Conservation (phyloP, 92 coral and sea anemone genomes). For the Siderastrea siderea region DNA sequence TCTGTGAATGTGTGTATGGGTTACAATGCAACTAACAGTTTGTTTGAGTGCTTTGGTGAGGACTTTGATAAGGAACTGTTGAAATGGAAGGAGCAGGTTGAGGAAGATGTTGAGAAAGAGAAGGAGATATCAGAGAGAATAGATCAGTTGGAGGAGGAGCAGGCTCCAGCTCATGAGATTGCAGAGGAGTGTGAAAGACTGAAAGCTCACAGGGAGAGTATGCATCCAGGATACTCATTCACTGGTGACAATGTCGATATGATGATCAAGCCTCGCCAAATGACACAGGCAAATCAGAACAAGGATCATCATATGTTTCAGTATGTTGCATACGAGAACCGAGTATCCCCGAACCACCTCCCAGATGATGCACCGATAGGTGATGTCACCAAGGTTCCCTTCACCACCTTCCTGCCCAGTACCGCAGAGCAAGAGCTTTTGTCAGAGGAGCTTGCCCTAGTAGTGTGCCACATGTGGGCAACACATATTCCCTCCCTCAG, state of each 20-base stretch:
- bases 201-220: no score
- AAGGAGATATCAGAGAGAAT: no score
- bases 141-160: no score
- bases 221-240: no score
- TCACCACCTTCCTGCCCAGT: constrained; percentile 65
- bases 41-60: constrained; percentile 55
- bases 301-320: no score
- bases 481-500: constrained; percentile 41
- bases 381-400: constrained; percentile 30
- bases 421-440: constrained; percentile 37
- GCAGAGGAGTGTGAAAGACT: no score
- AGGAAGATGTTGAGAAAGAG: constrained; percentile 35
- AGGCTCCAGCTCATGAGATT: no score
- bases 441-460: constrained; percentile 14
- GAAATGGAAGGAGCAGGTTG: constrained; percentile 38
- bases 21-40: constrained; percentile 37
- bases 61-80: constrained; percentile 45
- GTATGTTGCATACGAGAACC: no score
- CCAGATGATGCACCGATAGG: constrained; percentile 32
- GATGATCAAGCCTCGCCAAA: no score
- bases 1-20: constrained; percentile 49
- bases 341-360: no score
- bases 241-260: no score
- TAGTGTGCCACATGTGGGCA: constrained; percentile 46
- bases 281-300: no score